A percentile compares a stretch with the other conserved stretches of the same genome.
Conservation (phyloP, 2,888 invertebrate genomes). For the Candidula unifasciata region DNA sequence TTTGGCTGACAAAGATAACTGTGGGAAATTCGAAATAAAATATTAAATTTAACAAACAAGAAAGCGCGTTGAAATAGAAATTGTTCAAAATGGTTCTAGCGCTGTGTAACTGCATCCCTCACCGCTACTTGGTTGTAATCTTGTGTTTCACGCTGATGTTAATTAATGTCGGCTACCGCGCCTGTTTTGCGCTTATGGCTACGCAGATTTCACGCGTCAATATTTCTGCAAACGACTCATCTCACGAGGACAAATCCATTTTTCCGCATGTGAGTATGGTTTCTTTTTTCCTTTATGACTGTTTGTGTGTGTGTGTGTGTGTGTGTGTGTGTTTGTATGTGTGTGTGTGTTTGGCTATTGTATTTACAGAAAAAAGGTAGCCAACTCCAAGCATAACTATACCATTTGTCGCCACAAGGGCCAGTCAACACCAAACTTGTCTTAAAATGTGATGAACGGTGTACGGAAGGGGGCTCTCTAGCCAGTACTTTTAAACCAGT, state of each 20-base stretch:
- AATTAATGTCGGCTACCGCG: slow-evolving; percentile 62
- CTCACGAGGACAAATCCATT: slow-evolving; percentile 23
- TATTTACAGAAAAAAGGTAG: no score
- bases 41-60: neutral
- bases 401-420: no score
- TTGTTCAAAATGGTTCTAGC: neutral
- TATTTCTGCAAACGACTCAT: neutral
- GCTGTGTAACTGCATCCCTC: slow-evolving; percentile 53
- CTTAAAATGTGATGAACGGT: no score
- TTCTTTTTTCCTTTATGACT: no score
- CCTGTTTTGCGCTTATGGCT: slow-evolving; percentile 62
- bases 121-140: slow-evolving; percentile 60
- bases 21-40: neutral
- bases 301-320: no score
- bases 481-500: no score
- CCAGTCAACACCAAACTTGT: no score
- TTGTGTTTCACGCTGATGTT: slow-evolving; percentile 62
- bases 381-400: no score
- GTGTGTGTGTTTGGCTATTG: no score
- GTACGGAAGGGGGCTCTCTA: no score
- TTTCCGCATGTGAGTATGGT: slow-evolving; percentile 39
- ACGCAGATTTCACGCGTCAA: slow-evolving; percentile 55
- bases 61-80: neutral
- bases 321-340: no score
- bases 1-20: neutral